Evolutionary conservation across 2,888 invertebrate genomes (phyloP).

Genomic region (Pachliopta kotzebuea): DNA sequence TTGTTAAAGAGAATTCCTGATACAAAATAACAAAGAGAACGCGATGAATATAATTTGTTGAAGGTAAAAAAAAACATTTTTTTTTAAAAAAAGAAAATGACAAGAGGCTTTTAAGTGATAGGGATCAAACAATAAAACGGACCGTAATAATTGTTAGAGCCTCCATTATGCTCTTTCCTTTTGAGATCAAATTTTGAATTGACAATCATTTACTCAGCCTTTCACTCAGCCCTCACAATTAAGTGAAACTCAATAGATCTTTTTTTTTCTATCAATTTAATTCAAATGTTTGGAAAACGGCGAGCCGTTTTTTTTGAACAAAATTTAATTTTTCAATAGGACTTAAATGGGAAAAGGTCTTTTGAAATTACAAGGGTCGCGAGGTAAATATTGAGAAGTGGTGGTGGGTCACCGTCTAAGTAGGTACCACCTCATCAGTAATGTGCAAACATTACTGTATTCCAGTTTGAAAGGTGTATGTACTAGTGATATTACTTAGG

Average conservation of each 20-base stretch:
- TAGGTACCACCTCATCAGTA: too few relatives aligned
- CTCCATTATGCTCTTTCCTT: slow-evolving; percentile 21
- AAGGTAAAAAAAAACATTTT: neutral
- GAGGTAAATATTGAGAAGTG: too few relatives aligned
- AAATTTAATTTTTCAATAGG: too few relatives aligned
- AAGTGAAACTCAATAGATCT: slow-evolving; percentile 12
- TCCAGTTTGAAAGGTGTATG: too few relatives aligned
- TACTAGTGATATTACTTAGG: too few relatives aligned
- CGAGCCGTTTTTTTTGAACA: too few relatives aligned
- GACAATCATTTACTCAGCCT: slow-evolving; percentile 20
- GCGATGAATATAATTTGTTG: neutral
- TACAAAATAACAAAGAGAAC: slow-evolving; percentile 9
- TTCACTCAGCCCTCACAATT: slow-evolving; percentile 12
- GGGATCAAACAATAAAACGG: slow-evolving; percentile 25
- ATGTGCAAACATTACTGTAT: too few relatives aligned
- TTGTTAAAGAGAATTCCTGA: slow-evolving; percentile 3
- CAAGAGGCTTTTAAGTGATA: slow-evolving; percentile 20
- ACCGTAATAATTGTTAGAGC: slow-evolving; percentile 13
- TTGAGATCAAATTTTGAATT: slow-evolving; percentile 25
- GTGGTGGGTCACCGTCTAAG: too few relatives aligned
- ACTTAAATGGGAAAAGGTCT: too few relatives aligned
- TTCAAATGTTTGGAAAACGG: slow-evolving; percentile 8
- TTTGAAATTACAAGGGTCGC: too few relatives aligned
- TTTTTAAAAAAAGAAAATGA: slow-evolving; percentile 3
- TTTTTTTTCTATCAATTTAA: slow-evolving; percentile 6